Evolutionary conservation across 2,797 vertebrate genomes (phyloP).

Genomic region (Periparus ater): DNA sequence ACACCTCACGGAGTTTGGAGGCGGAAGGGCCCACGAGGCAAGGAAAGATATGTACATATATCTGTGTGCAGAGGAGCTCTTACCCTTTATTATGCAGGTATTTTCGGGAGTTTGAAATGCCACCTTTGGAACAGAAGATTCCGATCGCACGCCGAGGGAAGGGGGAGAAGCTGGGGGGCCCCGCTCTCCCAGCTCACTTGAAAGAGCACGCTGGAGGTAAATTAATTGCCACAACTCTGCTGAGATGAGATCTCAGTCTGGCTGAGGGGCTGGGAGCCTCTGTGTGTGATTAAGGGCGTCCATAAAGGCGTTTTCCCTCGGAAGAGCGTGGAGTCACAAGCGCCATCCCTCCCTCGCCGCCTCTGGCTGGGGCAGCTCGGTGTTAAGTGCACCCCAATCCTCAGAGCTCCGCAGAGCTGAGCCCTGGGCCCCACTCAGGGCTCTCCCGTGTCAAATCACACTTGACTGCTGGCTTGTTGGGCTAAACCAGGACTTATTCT

Average conservation of each 20-base stretch:
- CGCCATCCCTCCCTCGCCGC: not conserved
- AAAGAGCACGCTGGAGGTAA: not conserved
- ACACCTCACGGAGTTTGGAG: not conserved
- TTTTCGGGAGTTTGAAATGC: constrained; percentile 22
- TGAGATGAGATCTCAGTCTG: not conserved
- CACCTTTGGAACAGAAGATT: not conserved
- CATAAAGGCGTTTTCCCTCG: not conserved
- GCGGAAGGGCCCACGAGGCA: not conserved
- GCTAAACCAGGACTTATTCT: not conserved
- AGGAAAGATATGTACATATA: not conserved
- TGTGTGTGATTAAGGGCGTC: not conserved
- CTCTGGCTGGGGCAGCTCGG: not conserved
- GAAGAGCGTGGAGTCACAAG: not conserved
- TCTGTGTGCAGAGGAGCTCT: not conserved
- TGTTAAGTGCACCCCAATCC: not conserved
- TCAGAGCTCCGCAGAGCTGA: not conserved
- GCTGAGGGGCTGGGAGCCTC: not conserved
- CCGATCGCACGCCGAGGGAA: not conserved
- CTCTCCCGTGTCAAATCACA: not conserved
- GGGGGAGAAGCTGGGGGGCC: not conserved
- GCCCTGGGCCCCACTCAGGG: not conserved
- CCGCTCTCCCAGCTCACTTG: not conserved
- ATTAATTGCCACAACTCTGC: not conserved
- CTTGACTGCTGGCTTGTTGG: not conserved
- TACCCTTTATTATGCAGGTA: constrained; percentile 45